A percentile compares a stretch with the other conserved stretches of the same genome.
phyloP scores from a whole-genome alignment of 2,113 vertebrate species.

The Perca flavescens region DNA sequence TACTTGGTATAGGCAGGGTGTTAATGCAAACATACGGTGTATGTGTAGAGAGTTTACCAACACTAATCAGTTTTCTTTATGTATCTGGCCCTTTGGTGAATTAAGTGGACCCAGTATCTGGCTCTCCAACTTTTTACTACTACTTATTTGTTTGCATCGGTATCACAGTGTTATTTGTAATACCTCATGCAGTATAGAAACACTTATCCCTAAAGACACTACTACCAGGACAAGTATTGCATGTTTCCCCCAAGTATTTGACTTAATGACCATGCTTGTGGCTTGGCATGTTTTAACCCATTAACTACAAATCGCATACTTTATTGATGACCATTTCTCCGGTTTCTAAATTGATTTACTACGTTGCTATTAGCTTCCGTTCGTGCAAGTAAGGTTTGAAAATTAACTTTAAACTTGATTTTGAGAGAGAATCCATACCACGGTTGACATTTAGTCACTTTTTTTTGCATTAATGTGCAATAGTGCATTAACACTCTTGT shows the following conservation, averaged over 20 bases:
- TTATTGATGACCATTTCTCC: not conserved
- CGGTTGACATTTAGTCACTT: not conserved
- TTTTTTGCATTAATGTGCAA: not conserved
- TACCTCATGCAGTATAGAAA: slow-evolving; percentile 45
- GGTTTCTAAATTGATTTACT: not conserved
- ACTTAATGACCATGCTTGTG: slow-evolving; percentile 32
- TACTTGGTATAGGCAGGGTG: slow-evolving; percentile 50
- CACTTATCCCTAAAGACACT: slow-evolving; percentile 50
- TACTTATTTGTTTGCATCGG: slow-evolving; percentile 31
- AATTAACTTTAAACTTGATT: not conserved
- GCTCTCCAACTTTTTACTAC: slow-evolving; percentile 27
- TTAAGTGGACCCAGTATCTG: slow-evolving; percentile 31
- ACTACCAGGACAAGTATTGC: slow-evolving; percentile 63
- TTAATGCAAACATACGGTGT: slow-evolving; percentile 53
- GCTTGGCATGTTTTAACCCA: slow-evolving; percentile 30
- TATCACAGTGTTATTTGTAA: slow-evolving; percentile 49
- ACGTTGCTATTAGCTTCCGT: not conserved
- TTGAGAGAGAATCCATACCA: not conserved
- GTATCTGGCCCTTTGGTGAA: slow-evolving; percentile 23
- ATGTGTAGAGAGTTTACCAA: slow-evolving; percentile 58
- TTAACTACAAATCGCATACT: not conserved
- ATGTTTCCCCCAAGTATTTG: slow-evolving; percentile 57
- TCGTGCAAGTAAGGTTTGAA: not conserved
- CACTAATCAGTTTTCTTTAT: slow-evolving; percentile 56
- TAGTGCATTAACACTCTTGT: not conserved